Evolutionary conservation across 2,797 vertebrate species (phyloP), one percentile per base, ranked within the genome.

Genomic region (Presbytis comata): DNA sequence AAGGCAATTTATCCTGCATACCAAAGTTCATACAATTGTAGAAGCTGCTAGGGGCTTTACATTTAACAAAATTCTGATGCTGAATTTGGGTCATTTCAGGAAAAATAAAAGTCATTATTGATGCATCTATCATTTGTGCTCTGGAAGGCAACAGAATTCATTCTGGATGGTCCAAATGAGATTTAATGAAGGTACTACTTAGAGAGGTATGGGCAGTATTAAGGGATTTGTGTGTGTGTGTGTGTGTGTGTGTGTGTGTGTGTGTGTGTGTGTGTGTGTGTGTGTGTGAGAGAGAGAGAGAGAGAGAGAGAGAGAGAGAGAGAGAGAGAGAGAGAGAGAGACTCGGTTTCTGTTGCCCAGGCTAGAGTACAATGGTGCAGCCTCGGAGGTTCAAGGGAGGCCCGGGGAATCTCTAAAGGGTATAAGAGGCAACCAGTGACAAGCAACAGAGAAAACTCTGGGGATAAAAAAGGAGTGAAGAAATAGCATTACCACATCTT

Each of bases 21-120:
- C 30, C 44, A 91, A 39, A 89, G 78, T n/a, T 0, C 26, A 70
- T 61, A 94, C 53, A 67, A 55, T 33, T n/a, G 13, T 53, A 61
- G n/a, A 3, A 75, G 26, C 59, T 90, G 33, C 21, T 33, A 39
- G 12, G 14, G 46, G 21, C 61, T 36, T 24, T 55, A 44, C 72
- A 82, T 91, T 76, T 95, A 93, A 67, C 48, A 89, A 46, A 95
- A 89, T 61, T 92, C 78, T 89, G 53, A 93, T 30, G 36, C 39
- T 75, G 41, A 28, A 70, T 92, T 70, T 80, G 84, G 57, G 36
- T 86, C 36, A 75, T 85, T 93, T 83, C 59, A 76, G 50, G 57
- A 75, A 78, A 61, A 72, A 72, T 72, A 76, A 19, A 5, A 70
- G 75, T 70, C 88, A 57, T 9, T 6, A 64, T 26, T 57, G 61